Evolutionary conservation across 2,888 invertebrate genomes (phyloP), one percentile per base, ranked within the genome.

Genomic region (Mesodorylaimus sp.): DNA sequence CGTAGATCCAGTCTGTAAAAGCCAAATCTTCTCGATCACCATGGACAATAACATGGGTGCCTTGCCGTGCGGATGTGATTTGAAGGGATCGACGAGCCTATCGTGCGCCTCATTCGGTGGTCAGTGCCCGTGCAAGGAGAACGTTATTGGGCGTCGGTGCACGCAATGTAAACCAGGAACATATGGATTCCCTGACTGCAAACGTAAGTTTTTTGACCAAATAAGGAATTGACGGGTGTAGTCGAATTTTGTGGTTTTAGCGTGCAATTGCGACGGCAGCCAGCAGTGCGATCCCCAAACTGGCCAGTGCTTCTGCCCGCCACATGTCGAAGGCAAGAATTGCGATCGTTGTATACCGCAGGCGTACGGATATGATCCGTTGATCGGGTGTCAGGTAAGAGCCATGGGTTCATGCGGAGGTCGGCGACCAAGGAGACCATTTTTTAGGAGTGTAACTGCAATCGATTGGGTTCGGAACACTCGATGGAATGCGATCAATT

Each of bases 1-100:
- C n/a, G n/a, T n/a, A 25, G 44, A 43, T 26, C 26, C 7, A 44
- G 91, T 88, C 69, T 99, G 95, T 65, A 77, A 79, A 43, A 81
- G 85, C 55, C 79, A 88, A 0, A 81, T 87, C 38, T 95, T 89
- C 69, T 87, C 93, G 0, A 75, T 99, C 57, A 89, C 93, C 0
- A 77, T 89, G 0, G 84, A 87, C 52, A 93, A 89, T 72, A 97
- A 97, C 68, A 81, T 82, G 57, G 89, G 91, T 0, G 91, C 93
- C 0, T 66, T 87, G 39, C 76, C 79, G 0, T 97, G 97, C 61
- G 75, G 79, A 55, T 97, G 97, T 66, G 81, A 89, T 66, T 79
- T 79, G 21, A 58, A 59, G 32, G 62, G 95, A 0, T 84, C 89
- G 0, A 72, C 75, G 47, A 82, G 80, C 60, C 82, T 91, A 64